These are phyloP conservation scores for Limnephilus auricula DNA, from an alignment of 2,888 invertebrate genomes.

Conservation along the genomic window DNA sequence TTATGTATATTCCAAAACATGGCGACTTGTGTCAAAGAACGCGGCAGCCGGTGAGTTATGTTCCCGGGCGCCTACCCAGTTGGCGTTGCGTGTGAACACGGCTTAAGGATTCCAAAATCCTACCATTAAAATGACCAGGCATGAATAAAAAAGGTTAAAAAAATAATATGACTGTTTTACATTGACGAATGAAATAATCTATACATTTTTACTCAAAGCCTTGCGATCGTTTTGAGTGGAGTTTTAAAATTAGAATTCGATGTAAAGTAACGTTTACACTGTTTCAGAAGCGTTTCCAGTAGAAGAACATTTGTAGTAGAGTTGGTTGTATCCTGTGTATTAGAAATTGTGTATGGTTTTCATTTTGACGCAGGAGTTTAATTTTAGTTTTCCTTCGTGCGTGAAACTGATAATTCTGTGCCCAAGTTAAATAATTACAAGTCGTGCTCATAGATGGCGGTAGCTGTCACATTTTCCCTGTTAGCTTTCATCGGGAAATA, in stretches of 20 bases:
- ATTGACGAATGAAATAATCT: background rate
- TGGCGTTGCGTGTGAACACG: slow-evolving; percentile 44
- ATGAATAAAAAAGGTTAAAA: background rate
- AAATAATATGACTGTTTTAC: background rate
- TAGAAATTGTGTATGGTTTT: background rate
- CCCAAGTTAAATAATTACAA: slow-evolving; percentile 8
- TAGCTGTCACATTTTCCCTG: slow-evolving; percentile 30
- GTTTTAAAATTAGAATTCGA: background rate
- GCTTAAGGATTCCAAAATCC: slow-evolving; percentile 11
- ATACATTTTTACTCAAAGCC: background rate
- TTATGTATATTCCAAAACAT: slow-evolving; percentile 73
- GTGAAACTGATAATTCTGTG: background rate
- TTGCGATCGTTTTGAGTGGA: background rate
- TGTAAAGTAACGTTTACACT: background rate
- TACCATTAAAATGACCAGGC: background rate
- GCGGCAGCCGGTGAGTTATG: slow-evolving; percentile 63
- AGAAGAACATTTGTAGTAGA: background rate
- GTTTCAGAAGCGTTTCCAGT: background rate
- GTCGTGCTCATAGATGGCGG: slow-evolving; percentile 31
- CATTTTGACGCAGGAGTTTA: background rate
- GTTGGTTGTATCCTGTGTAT: background rate
- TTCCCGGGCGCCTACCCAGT: slow-evolving; percentile 35
- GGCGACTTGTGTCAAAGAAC: slow-evolving; percentile 65
- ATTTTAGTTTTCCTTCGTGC: background rate
- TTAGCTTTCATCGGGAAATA: slow-evolving; percentile 32